Evolutionary conservation across 2,113 vertebrate genomes (phyloP).

Genomic region (Onychostoma macrolepis): DNA sequence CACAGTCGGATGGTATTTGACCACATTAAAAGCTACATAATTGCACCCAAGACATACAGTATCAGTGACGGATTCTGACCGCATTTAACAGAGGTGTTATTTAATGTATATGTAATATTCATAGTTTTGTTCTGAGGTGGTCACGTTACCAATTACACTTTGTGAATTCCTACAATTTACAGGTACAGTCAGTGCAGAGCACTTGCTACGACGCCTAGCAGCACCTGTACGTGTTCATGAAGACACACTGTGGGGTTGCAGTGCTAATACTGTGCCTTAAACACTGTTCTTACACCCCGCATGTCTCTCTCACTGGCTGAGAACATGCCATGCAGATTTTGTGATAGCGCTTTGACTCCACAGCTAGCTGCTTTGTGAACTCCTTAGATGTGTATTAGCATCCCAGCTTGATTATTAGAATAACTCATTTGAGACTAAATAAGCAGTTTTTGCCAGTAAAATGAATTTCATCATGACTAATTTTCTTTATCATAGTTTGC

Average conservation of each 20-base stretch:
- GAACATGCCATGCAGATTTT: background rate
- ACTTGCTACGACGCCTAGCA: background rate
- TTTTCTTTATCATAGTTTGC: constrained; percentile 79
- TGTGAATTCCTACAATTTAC: background rate
- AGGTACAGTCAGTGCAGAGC: background rate
- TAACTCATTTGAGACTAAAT: background rate
- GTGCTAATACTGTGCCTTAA: constrained; percentile 15
- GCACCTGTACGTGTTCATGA: background rate
- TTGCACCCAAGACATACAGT: background rate
- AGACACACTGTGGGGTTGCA: constrained; percentile 16
- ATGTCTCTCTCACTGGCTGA: constrained; percentile 25
- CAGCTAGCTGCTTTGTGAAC: constrained; percentile 13
- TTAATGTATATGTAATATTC: background rate
- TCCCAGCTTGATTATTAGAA: background rate
- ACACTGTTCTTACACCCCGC: constrained; percentile 4
- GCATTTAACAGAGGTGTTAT: background rate
- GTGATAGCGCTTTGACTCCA: background rate
- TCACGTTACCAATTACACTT: background rate
- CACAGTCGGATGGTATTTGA: background rate
- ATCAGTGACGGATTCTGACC: background rate
- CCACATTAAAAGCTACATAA: background rate
- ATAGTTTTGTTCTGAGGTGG: background rate
- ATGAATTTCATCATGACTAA: background rate
- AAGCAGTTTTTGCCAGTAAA: background rate
- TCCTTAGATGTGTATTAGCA: background rate